These are phyloP conservation scores for Didymodactylos carnosus DNA, from an alignment of 2,888 invertebrate genomes.

Conservation along the genomic window DNA sequence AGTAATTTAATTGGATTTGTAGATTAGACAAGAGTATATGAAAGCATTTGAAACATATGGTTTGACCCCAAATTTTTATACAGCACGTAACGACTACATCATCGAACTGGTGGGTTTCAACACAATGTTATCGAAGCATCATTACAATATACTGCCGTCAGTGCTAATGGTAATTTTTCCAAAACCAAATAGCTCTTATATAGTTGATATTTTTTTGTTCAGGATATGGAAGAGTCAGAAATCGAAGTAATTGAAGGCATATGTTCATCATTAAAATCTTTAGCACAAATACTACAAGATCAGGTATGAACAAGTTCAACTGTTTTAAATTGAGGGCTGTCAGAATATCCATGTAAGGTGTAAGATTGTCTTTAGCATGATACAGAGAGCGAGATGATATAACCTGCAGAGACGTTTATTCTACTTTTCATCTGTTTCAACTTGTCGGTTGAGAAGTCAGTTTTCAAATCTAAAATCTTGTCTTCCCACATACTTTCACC, in stretches of 20 bases:
- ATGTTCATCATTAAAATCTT: neutral
- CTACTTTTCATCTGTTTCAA: no score
- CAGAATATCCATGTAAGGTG: no score
- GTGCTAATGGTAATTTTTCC: neutral
- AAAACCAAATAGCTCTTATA: neutral
- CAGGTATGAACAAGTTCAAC: neutral
- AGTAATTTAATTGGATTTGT: neutral
- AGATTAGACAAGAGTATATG: neutral
- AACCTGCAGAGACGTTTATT: no score
- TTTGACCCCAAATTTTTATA: neutral
- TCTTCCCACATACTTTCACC: no score
- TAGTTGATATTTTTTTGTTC: neutral
- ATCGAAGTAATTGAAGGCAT: neutral
- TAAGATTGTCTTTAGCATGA: no score
- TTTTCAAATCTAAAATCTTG: no score
- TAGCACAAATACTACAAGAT: neutral
- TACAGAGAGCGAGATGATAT: no score
- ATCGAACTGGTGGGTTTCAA: neutral
- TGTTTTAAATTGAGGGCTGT: no score
- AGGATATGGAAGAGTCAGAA: neutral
- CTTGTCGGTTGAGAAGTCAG: no score
- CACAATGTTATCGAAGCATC: neutral
- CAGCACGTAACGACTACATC: neutral
- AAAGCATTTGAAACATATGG: neutral
- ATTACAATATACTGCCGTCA: neutral